Evolutionary conservation across 2,113 vertebrate genomes (phyloP).

Genomic region (Bothrops jararaca): DNA sequence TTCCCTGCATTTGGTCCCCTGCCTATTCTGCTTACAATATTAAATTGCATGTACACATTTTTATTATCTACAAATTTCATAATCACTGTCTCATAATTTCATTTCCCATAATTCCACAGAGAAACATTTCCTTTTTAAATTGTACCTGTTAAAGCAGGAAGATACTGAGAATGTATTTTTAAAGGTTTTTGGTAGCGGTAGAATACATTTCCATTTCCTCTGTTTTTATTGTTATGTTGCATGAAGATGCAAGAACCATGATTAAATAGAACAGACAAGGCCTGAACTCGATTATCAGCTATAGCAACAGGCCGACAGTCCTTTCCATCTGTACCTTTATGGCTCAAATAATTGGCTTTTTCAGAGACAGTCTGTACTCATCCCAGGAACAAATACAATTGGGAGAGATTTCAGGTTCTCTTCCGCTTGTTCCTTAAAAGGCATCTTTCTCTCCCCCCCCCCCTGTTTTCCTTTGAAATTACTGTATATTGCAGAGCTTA

Average conservation of each 20-base stretch:
- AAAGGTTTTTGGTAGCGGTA: conserved; percentile 52
- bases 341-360: conserved; percentile 9
- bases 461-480: neutral
- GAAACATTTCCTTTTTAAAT: conserved; percentile 46
- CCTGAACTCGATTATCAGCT: conserved; percentile 28
- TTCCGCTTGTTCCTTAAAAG: neutral
- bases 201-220: conserved; percentile 53
- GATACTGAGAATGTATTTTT: conserved; percentile 40
- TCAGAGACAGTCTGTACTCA: neutral
- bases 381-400: neutral
- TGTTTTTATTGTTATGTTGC: conserved; percentile 45
- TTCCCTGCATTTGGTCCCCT: conserved; percentile 54
- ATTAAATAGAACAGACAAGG: conserved; percentile 33
- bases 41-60: conserved; percentile 56
- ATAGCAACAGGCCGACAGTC: conserved; percentile 3
- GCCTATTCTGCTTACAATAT: conserved; percentile 40
- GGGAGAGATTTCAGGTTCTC: neutral
- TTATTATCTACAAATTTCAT: conserved; percentile 43
- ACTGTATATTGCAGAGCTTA: neutral
- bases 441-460: neutral
- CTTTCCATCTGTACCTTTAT: conserved; percentile 14
- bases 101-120: conserved; percentile 49
- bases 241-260: conserved; percentile 47
- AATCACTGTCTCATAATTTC: conserved; percentile 14
- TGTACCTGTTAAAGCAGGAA: conserved; percentile 44